Conservation (phyloP, 2,888 invertebrate species). For the Carpatolechia fugitivella region DNA sequence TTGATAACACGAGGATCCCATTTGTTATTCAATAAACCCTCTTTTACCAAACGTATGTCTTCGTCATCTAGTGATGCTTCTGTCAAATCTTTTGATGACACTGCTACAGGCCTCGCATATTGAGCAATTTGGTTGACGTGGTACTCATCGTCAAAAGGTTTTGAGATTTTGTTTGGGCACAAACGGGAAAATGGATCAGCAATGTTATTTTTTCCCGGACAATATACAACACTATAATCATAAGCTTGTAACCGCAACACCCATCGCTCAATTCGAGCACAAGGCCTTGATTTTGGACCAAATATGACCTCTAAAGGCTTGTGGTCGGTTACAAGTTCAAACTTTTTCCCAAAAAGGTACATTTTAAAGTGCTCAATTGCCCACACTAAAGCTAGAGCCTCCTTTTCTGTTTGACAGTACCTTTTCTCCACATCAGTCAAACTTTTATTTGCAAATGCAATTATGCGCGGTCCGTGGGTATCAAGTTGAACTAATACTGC, state of each 20-base stretch:
- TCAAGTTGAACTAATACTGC: conserved; percentile 23
- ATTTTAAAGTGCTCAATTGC: no score
- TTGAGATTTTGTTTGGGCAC: background rate
- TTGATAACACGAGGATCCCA: background rate
- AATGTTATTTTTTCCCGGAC: no score
- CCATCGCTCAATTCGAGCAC: conserved; percentile 44
- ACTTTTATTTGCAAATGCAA: conserved; percentile 27
- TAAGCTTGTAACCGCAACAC: conserved; percentile 35
- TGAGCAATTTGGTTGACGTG: background rate
- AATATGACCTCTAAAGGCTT: no score
- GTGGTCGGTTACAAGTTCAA: no score
- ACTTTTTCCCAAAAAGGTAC: no score
- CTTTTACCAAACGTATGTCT: background rate
- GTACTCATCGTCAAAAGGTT: no score
- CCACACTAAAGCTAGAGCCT: no score
- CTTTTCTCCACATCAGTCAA: conserved; percentile 24
- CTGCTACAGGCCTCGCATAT: background rate
- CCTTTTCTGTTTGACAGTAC: conserved; percentile 31
- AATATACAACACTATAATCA: conserved; percentile 24
- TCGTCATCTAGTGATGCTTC: background rate
- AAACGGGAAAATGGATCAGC: background rate
- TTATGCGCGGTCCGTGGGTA: conserved; percentile 19
- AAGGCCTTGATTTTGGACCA: no score
- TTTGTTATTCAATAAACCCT: background rate
- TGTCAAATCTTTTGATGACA: background rate